Evolutionary conservation across 64 coral and sea anemone genomes (phyloP), one percentile per base, ranked within the genome.

Genomic region (Acropora yongei): DNA sequence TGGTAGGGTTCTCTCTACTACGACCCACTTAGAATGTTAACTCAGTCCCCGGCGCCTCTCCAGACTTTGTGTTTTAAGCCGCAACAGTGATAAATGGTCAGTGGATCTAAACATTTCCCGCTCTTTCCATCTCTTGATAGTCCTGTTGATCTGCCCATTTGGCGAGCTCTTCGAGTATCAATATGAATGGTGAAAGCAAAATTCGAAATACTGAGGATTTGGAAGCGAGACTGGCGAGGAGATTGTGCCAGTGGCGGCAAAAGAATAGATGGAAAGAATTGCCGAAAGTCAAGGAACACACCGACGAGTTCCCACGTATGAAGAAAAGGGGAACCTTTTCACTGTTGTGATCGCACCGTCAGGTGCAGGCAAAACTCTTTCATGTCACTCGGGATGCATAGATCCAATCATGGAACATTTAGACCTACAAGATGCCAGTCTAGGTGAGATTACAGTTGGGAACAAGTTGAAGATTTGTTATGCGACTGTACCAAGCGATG

Each of bases 281-380:
- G 65, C 94, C 3, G 69, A 5, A 5, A 92, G 89, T 68, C 84
- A 84, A 51, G 94, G 94, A 46, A 88, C 84, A 2, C 94, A 57
- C 92, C 76, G 10, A 92, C 89, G 17, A 92, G 94, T 83, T 80
- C 44, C 41, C 65, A 74, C 80, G 14, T 92, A 76, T 3, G 50
- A 76, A 57, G 80, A 92, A 75, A 92, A 76, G 44, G 79, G 60
- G 41, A 89, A 89, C 53, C 48, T 95, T 14, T 95, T 90, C 72
- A 49, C 86, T 46, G 78, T 90, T 44, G 93, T 44, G 57, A 49
- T 95, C 16, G 79, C 72, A 10, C 93, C 88, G 41, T 95, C 93
- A 20, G 93, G 88, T 44, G 89, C 93, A 14, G 93, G 93, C 66
- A 89, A 95, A 53, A 84, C 87, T 76, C 57, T 80, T 44, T 71